Evolutionary conservation across 2,888 invertebrate species (phyloP).

Genomic region (Neoaliturus tenellus): DNA sequence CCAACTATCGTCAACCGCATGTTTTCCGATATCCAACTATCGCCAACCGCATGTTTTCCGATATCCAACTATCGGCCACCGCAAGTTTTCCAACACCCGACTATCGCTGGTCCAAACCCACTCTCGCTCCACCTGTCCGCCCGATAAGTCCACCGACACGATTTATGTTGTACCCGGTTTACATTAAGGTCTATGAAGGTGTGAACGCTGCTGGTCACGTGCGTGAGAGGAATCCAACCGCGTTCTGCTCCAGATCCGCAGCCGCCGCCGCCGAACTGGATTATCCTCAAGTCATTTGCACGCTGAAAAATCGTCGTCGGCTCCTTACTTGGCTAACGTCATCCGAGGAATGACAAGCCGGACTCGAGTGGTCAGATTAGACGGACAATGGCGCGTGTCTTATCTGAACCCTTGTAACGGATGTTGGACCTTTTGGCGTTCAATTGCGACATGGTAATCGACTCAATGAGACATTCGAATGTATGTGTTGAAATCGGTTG

Average conservation of each 20-base stretch:
- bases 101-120: not conserved
- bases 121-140: not conserved
- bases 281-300: conserved; percentile 13
- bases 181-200: conserved; percentile 47
- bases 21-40: too few relatives aligned
- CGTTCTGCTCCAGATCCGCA: not conserved
- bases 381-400: not conserved
- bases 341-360: not conserved
- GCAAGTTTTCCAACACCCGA: not conserved
- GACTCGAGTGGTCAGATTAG: not conserved
- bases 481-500: too few relatives aligned
- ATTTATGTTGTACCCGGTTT: conserved; percentile 33
- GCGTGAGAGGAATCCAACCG: conserved; percentile 25
- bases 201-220: conserved; percentile 6
- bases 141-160: conserved; percentile 10
- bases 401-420: not conserved
- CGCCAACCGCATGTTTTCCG: too few relatives aligned
- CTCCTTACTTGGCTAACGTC: not conserved
- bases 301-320: not conserved
- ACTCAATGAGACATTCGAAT: too few relatives aligned
- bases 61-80: too few relatives aligned
- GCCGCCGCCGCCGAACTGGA: not conserved
- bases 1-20: too few relatives aligned
- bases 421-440: too few relatives aligned
- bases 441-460: too few relatives aligned